Evolutionary conservation across 30 jellyfish, hydroid and myxozoan genomes (phyloP), one percentile per base, ranked within the genome.

Genomic region (Clytia hemisphaerica): DNA sequence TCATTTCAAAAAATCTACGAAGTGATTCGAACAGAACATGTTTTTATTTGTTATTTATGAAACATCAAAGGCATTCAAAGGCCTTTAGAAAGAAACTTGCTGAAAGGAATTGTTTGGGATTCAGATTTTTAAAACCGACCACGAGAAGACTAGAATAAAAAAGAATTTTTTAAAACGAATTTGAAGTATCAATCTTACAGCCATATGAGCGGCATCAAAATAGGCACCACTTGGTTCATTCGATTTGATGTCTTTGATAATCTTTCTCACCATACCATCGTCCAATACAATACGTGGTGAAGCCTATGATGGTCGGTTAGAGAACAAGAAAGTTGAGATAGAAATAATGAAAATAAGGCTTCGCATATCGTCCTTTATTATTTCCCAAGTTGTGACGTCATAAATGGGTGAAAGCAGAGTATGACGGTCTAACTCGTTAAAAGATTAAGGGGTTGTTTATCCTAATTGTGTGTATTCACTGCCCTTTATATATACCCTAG

Each of bases 181-280:
- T 22, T 22, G 30, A 4, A 19, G 16, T 58, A 58, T 22, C 31
- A 15, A 40, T 12, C 79, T 16, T 72, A 86, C 99, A 67, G 93
- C 96, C 94, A 82, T 91, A 53, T 91, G 99, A 38, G 99, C 99
- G 0, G 93, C 64, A 67, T 91, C 99, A 78, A 91, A 91, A 72
- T 91, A 91, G 3, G 99, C 92, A 18, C 99, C 99, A 82, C 99
- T 91, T 27, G 99, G 99, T 45, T 91, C 99, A 35, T 59, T 49
- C 45, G 94, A 82, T 61, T 83, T 91, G 33, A 91, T 67, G 67
- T 91, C 99, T 37, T 83, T 67, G 19, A 91, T 94, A 37, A 91
- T 91, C 65, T 91, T 91, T 33, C 95, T 47, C 31, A 91, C 99
- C 32, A 83, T 78, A 34, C 83, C 95, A 42, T 91, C 99, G 16